Evolutionary conservation across 2,797 vertebrate genomes (phyloP).

Genomic region (Malurus splendens): DNA sequence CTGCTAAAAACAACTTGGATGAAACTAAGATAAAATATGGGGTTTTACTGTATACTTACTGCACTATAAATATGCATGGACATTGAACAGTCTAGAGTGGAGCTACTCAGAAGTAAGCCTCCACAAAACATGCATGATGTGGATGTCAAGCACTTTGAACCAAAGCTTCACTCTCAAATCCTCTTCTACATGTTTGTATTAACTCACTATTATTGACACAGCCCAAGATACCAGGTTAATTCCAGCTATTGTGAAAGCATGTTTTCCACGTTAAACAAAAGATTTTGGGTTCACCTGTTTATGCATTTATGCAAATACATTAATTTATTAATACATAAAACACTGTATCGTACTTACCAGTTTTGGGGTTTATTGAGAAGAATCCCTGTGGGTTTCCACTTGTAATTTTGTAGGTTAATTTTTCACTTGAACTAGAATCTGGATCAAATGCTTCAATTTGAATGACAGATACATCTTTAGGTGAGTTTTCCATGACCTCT

Average conservation of each 20-base stretch:
- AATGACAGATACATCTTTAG: constrained; percentile 90
- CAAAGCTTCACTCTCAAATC: neutral
- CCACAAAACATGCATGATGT: neutral
- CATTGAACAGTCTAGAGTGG: neutral
- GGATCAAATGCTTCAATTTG: constrained; percentile 92
- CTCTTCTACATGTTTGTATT: neutral
- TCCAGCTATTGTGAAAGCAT: neutral
- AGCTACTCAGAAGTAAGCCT: neutral
- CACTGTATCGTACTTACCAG: constrained; percentile 74
- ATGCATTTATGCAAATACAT: neutral
- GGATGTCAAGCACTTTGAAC: neutral
- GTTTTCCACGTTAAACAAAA: neutral
- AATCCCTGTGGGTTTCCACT: constrained; percentile 98
- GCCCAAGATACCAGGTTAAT: neutral
- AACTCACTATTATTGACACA: neutral
- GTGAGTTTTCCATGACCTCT: constrained; percentile 90
- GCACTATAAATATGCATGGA: neutral
- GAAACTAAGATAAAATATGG: neutral
- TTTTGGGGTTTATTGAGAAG: constrained; percentile 87
- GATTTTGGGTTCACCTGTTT: neutral
- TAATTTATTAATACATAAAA: neutral
- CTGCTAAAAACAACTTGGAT: neutral
- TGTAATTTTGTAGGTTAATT: constrained; percentile 88
- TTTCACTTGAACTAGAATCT: constrained; percentile 86
- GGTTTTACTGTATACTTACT: neutral